phyloP scores from a whole-genome alignment of 2,113 vertebrate genomes.

The Ornithorhynchus anatinus region DNA sequence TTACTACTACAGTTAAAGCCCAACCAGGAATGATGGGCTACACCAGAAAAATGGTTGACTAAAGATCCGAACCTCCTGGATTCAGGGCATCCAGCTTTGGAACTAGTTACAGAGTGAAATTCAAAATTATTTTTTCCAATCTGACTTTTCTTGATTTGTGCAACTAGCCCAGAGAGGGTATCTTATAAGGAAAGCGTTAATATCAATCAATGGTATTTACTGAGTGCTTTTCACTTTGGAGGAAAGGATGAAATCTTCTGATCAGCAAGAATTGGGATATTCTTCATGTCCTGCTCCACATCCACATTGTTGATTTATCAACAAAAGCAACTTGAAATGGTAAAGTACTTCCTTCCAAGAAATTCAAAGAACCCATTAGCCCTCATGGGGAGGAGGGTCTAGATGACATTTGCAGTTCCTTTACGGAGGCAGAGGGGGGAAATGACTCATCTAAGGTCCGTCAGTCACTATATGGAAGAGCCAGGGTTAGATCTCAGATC shows the following conservation, averaged over 20 bases:
- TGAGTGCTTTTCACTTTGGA: background rate
- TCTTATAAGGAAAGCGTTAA: background rate
- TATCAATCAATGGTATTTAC: no score
- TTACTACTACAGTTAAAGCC: no score
- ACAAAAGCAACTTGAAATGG: background rate
- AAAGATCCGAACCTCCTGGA: background rate
- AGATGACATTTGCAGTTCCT: background rate
- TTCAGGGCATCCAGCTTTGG: background rate
- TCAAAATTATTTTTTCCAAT: background rate
- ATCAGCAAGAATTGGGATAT: background rate
- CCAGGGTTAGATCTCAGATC: background rate
- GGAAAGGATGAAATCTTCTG: background rate
- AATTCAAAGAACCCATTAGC: constrained; percentile 2
- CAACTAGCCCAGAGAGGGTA: background rate
- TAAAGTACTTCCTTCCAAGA: background rate
- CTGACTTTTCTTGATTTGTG: background rate
- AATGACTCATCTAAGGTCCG: background rate
- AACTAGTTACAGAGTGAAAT: constrained; percentile 7
- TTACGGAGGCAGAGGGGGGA: background rate
- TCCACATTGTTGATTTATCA: background rate
- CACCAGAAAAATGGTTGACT: no score
- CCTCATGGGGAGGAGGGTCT: background rate
- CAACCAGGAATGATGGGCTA: no score
- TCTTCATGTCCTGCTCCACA: background rate
- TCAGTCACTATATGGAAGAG: no score